Evolutionary conservation across 2,113 vertebrate genomes (phyloP), one percentile per base, ranked within the genome.

Genomic region (Eolophus roseicapilla): DNA sequence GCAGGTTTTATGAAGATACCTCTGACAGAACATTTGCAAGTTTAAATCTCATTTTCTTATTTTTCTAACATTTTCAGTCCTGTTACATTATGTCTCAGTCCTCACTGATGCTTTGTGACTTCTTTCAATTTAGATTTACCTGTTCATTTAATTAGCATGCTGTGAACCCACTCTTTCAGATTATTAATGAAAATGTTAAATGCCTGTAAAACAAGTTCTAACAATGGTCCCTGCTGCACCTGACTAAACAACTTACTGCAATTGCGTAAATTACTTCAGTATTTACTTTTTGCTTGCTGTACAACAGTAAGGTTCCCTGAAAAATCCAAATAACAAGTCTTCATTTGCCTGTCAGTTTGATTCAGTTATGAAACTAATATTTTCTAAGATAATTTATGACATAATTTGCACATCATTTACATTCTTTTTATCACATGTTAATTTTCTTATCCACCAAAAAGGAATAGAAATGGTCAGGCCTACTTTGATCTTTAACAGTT

Each of bases 171-270:
- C 25, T 82, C 49, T 83, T 95, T 87, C 39, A 88, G 50, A 64
- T 94, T 93, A 88, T 78, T 92, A 92, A 84, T 33, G 35, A 84
- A 84, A 93, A 86, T 68, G 24, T 86, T 95, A 88, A 84, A 62
- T 79, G 62, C 39, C 84, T 93, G 50, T 88, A 86, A 86, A 90
- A 76, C 35, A 88, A 88, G 47, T 70, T 35, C 39, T 81, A 78
- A 78, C 62, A 90, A 28, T 39, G 33, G 39, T 71, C 20, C 14
- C 73, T 91, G 24, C 64, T 93, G 64, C 83, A 86, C 37, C 60
- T 88, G 27, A 78, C 60, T 86, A 69, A 93, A 93, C 52, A 79
- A 65, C 24, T 57, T 86, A 33, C 39, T 93, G 16, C 44, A 92
- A 33, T 44, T 88, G 14, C 35, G 50, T 78, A 31, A 64, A 86